Percentiles rank a stretch among this genome's conserved stretches.
Evolutionary conservation across 92 coral and sea anemone genomes (phyloP).

Genomic region (Scolanthus callimorphus): DNA sequence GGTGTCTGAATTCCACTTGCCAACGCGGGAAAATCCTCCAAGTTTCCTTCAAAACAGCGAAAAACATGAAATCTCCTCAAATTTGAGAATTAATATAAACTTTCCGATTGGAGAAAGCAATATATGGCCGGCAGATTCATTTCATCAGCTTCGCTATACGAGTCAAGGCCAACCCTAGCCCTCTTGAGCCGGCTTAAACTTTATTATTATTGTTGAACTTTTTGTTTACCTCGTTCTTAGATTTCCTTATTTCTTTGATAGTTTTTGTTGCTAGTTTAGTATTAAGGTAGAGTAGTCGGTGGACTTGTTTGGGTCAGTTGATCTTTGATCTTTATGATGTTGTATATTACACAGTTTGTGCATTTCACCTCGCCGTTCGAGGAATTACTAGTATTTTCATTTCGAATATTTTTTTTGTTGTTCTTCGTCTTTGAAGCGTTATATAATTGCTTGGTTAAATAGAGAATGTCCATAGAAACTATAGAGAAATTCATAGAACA

Average conservation of each 20-base stretch:
- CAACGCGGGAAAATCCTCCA: constrained; percentile 83
- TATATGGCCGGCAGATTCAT: constrained; percentile 29
- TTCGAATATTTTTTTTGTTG: background rate
- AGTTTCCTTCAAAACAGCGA: constrained; percentile 94
- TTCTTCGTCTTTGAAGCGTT: constrained; percentile 1
- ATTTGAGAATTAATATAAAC: constrained; percentile 47
- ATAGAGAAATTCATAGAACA: background rate
- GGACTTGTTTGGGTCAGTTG: constrained; percentile 3
- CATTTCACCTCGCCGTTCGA: background rate
- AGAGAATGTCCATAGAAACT: background rate
- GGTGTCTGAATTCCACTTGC: constrained; percentile 72
- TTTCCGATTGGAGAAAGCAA: constrained; percentile 30
- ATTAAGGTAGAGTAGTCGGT: background rate
- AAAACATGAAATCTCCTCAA: constrained; percentile 64
- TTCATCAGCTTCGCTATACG: constrained; percentile 13
- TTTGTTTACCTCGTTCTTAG: constrained; percentile 5
- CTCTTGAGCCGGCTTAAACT: constrained; percentile 9
- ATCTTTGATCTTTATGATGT: constrained; percentile 20
- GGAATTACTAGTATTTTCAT: constrained; percentile 2
- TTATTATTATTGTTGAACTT: constrained; percentile 29
- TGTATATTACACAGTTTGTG: constrained; percentile 3
- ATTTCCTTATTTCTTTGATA: constrained; percentile 6
- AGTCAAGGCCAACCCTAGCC: constrained; percentile 33
- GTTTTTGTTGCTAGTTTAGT: constrained; percentile 5
- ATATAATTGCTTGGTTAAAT: background rate